Conservation (phyloP, 2,113 vertebrate species). For the Reinhardtius hippoglossoides region DNA sequence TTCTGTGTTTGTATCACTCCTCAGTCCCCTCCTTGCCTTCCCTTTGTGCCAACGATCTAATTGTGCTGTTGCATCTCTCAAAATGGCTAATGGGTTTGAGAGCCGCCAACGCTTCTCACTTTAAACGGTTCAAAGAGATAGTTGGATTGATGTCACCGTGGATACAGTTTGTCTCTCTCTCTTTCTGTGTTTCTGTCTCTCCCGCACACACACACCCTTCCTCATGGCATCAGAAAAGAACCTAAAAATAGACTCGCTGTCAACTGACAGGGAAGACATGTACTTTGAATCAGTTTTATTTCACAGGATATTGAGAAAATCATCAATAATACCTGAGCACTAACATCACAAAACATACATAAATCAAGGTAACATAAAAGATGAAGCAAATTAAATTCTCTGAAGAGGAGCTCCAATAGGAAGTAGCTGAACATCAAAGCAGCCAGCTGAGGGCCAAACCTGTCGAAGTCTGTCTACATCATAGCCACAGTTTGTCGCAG, state of each 20-base stretch:
- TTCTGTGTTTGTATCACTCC: conserved; percentile 38
- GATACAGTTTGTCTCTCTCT: conserved; percentile 34
- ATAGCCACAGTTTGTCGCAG: conserved; percentile 31
- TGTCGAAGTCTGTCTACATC: conserved; percentile 30
- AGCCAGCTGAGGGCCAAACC: conserved; percentile 34
- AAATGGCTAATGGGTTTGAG: conserved; percentile 60
- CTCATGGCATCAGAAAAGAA: conserved; percentile 30
- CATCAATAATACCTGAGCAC: neutral
- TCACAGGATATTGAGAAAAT: conserved; percentile 8
- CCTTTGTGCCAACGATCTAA: conserved; percentile 51
- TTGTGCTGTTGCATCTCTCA: conserved; percentile 62
- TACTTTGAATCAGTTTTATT: conserved; percentile 11
- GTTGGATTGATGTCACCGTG: conserved; percentile 51
- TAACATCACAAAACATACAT: neutral
- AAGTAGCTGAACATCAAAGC: conserved; percentile 57
- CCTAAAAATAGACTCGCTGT: conserved; percentile 50
- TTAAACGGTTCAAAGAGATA: conserved; percentile 50
- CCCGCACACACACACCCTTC: neutral
- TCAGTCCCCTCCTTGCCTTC: conserved; percentile 26
- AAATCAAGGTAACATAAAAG: conserved; percentile 10
- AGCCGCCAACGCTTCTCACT: conserved; percentile 43
- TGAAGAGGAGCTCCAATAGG: conserved; percentile 12
- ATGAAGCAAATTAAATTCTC: conserved; percentile 16
- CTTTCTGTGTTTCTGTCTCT: conserved; percentile 13
- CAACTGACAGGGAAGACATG: neutral